These are phyloP conservation scores for Araneus ventricosus DNA, from an alignment of 1,140 invertebrate species.

Conservation along the genomic window DNA sequence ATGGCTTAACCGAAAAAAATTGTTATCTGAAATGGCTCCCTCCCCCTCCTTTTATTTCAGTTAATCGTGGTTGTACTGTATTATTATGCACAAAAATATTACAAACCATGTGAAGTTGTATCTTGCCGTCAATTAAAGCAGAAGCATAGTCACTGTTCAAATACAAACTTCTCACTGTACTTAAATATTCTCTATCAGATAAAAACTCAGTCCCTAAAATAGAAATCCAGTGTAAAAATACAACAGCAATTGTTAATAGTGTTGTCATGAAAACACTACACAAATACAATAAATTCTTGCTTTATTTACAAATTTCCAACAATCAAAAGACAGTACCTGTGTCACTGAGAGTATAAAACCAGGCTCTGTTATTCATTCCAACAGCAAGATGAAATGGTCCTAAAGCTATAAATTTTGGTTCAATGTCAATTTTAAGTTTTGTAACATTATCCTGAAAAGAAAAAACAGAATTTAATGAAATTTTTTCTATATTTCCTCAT, in stretches of 20 bases:
- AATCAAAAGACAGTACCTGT: constrained; percentile 76
- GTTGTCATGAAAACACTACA: neutral
- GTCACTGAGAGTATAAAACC: constrained; percentile 88
- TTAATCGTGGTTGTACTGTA: too few relatives aligned
- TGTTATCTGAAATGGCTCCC: too few relatives aligned
- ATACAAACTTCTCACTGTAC: constrained; percentile 87
- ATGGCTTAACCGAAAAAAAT: too few relatives aligned
- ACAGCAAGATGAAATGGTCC: constrained; percentile 93
- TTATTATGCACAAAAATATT: neutral
- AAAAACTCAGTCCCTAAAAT: constrained; percentile 81
- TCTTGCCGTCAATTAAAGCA: constrained; percentile 90
- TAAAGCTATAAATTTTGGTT: constrained; percentile 93
- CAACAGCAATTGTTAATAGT: neutral
- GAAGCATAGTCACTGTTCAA: constrained; percentile 92
- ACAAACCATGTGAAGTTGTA: constrained; percentile 92
- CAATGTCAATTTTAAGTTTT: constrained; percentile 85
- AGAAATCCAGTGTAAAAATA: neutral
- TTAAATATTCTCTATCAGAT: constrained; percentile 91
- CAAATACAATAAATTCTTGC: neutral
- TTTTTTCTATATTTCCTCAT: neutral
- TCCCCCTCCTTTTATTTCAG: too few relatives aligned
- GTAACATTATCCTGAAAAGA: constrained; percentile 75
- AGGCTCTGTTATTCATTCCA: constrained; percentile 94
- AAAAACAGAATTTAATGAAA: neutral
- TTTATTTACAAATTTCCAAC: neutral